Evolutionary conservation across 2,888 invertebrate genomes (phyloP), one percentile per base, ranked within the genome.

Genomic region (Patella caerulea): DNA sequence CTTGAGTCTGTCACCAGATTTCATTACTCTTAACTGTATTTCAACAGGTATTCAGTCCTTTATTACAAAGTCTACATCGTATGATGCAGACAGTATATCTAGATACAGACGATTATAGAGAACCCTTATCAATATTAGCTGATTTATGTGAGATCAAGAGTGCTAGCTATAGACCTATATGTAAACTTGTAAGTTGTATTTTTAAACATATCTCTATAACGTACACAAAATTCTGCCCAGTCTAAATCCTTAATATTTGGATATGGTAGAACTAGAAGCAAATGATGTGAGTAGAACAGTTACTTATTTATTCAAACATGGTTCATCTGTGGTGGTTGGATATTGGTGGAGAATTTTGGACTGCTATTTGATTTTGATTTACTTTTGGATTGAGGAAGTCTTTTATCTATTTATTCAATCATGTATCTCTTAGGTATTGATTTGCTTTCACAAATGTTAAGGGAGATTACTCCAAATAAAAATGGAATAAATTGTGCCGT

Each of bases 121-220:
- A 93, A 82, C 95, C 96, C 15, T 93, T 91, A 19, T 81, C 86
- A n/a, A 94, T 95, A 75, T 93, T 98, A 78, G 94, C 95, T 70
- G 95, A 97, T 86, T 92, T 98, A 82, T 95, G 96, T 87, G 96
- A 96, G 85, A 94, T 97, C 79, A 95, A 96, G 80, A 76, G 82
- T 34, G 83, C 86, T 71, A 89, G 86, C 81, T 81, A 80, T 15
- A 94, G 97, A 4, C 98, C 98, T 0, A 94, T 98, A 78, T 96
- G 96, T 86, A 89, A 89, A 79, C 80, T 92, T 88, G 92, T 92
- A 85, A 83, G 88, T 86, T 45, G 45, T 45, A 9, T 45, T 45
- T 45, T 45, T 9, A 7, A 45, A 45, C 45, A 45, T 9, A 19
- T 69, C 4, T 52, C 5, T 15, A 9, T 34, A n/a, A 24, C n/a